These are phyloP conservation scores for Xanthia icteritia DNA, from an alignment of 2,888 invertebrate genomes.

Conservation along the genomic window DNA sequence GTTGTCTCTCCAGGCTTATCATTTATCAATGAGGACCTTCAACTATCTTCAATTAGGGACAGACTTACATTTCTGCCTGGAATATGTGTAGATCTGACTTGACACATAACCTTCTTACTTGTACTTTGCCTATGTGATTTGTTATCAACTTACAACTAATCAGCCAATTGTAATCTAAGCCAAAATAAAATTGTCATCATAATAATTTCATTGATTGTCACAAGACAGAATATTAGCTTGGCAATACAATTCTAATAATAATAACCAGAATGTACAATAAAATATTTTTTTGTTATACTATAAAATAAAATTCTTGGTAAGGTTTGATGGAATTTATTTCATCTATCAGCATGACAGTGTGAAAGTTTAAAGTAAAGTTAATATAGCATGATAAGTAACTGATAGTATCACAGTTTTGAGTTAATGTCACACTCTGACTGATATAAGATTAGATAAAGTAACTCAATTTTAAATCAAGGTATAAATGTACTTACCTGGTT, in stretches of 20 bases:
- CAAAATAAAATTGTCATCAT: neutral
- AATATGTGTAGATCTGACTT: neutral
- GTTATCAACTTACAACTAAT: neutral
- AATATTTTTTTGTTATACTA: neutral
- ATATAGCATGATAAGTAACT: conserved; percentile 6
- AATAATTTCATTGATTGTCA: neutral
- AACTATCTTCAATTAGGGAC: conserved; percentile 11
- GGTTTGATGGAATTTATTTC: neutral
- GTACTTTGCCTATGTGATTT: conserved; percentile 6
- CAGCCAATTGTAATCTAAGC: neutral
- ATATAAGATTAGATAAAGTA: conserved; percentile 41
- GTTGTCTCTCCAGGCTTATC: conserved; percentile 40
- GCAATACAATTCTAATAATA: neutral
- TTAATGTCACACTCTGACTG: conserved; percentile 14
- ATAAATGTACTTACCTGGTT: neutral
- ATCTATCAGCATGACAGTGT: conserved; percentile 17
- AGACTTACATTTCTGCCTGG: conserved; percentile 14
- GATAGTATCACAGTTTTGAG: conserved; percentile 31
- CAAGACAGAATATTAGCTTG: neutral
- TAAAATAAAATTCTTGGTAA: neutral
- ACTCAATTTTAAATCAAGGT: conserved; percentile 14
- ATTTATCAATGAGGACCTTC: conserved; percentile 28
- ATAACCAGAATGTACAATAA: neutral
- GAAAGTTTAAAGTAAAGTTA: neutral
- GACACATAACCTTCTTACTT: conserved; percentile 11